Conservation (phyloP, 37 sponge, comb jelly and placozoan genomes). For the Hexactinellida sp. region DNA sequence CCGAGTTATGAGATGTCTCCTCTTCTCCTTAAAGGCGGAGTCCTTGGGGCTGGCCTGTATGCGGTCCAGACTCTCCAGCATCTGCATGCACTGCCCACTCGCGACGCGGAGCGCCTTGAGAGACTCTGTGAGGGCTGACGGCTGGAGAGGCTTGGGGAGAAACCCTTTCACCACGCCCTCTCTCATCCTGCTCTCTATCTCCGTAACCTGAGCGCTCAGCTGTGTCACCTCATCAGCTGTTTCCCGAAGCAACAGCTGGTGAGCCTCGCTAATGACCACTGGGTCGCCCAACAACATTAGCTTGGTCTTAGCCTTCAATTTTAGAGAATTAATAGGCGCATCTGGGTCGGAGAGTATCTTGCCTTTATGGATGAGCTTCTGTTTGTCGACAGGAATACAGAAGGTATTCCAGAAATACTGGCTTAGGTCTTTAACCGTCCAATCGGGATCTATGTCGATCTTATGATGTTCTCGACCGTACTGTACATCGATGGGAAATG, state of each 20-base stretch:
- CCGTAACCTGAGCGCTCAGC: background rate
- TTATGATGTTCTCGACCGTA: background rate
- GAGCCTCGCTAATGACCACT: background rate
- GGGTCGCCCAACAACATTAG: background rate
- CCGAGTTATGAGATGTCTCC: background rate
- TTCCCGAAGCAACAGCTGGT: background rate
- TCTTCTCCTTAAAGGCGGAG: background rate
- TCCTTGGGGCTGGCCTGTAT: background rate
- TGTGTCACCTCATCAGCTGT: background rate
- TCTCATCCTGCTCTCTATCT: background rate
- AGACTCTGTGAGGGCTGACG: background rate
- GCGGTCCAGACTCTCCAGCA: background rate
- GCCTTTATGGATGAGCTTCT: background rate
- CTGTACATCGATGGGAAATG: background rate
- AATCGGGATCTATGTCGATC: background rate
- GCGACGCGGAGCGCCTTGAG: background rate
- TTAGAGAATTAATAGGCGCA: background rate
- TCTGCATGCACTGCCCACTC: background rate
- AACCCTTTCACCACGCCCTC: background rate
- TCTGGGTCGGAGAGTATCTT: background rate
- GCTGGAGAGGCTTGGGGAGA: background rate
- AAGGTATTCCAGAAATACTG: background rate
- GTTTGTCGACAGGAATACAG: background rate
- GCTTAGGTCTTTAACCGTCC: background rate
- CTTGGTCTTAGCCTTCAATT: background rate